phyloP scores from a whole-genome alignment of 2,113 vertebrate species.

The Telmatochromis sp. region DNA sequence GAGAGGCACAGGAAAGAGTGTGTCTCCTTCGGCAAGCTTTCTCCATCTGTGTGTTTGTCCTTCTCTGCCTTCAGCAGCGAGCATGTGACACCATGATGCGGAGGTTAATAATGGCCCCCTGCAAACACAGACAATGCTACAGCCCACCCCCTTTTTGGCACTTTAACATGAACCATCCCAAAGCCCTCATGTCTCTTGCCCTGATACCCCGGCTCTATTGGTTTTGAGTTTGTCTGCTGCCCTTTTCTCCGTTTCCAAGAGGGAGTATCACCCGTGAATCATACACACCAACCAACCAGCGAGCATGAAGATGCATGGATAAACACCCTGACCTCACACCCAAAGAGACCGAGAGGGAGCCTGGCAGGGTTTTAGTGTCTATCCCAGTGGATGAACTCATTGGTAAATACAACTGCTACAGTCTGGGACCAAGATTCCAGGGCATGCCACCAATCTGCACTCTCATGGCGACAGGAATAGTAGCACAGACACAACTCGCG shows the following conservation, averaged over 20 bases:
- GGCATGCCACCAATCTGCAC: conserved; percentile 29
- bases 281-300: background rate
- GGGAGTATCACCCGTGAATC: conserved; percentile 21
- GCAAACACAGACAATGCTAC: background rate
- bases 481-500: conserved; percentile 34
- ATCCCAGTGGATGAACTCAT: conserved; percentile 57
- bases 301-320: background rate
- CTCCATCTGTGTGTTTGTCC: conserved; percentile 27
- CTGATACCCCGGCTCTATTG: background rate
- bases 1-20: background rate
- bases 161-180: background rate
- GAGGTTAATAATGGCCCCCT: conserved; percentile 23
- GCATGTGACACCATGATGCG: conserved; percentile 44
- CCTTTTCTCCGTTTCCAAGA: conserved; percentile 33
- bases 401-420: conserved; percentile 70
- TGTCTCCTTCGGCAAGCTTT: background rate
- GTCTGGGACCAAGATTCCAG: conserved; percentile 62
- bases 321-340: background rate
- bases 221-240: conserved; percentile 13
- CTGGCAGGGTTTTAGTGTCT: conserved; percentile 7
- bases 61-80: conserved; percentile 2
- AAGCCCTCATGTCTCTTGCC: conserved; percentile 1
- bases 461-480: conserved; percentile 46
- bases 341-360: background rate
- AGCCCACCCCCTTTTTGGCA: background rate